These are phyloP conservation scores for Moxostoma hubbsi DNA, from an alignment of 2,797 vertebrate species.

Conservation along the genomic window DNA sequence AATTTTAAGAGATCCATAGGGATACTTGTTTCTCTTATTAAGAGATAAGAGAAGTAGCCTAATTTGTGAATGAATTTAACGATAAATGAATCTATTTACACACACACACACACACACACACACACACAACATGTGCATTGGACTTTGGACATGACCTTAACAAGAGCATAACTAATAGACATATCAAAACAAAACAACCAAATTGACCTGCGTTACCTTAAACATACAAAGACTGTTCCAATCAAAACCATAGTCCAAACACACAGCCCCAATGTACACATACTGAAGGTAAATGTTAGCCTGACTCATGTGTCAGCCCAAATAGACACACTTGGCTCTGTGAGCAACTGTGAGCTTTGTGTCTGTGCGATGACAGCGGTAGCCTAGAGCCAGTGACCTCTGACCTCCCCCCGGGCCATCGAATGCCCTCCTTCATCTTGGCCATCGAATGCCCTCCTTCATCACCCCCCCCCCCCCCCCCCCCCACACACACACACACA, in stretches of 20 bases:
- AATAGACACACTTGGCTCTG: conserved; percentile 20
- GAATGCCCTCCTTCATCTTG: conserved; percentile 47
- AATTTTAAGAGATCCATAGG: too few relatives aligned
- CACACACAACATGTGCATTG: too few relatives aligned
- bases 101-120: too few relatives aligned
- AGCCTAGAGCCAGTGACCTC: conserved; percentile 75
- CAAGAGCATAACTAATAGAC: background rate
- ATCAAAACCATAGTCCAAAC: conserved; percentile 16
- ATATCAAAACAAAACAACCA: conserved; percentile 46
- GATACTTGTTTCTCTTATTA: too few relatives aligned
- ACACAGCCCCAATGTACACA: conserved; percentile 49
- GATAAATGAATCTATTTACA: background rate
- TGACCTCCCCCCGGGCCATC: conserved; percentile 47
- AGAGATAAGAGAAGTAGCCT: too few relatives aligned
- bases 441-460: conserved; percentile 58
- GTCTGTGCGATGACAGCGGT: conserved; percentile 63
- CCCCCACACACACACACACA: background rate
- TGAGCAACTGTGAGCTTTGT: conserved; percentile 43
- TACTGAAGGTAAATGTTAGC: conserved; percentile 72
- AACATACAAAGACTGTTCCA: background rate
- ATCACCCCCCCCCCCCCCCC: conserved; percentile 18
- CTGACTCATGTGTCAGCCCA: conserved; percentile 65
- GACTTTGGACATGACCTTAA: background rate
- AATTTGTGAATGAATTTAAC: background rate
- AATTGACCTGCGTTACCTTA: background rate